A percentile compares a stretch with the other conserved stretches of the same genome.
Evolutionary conservation across 1,140 invertebrate species (phyloP).

Genomic region (Drosophila teissieri): DNA sequence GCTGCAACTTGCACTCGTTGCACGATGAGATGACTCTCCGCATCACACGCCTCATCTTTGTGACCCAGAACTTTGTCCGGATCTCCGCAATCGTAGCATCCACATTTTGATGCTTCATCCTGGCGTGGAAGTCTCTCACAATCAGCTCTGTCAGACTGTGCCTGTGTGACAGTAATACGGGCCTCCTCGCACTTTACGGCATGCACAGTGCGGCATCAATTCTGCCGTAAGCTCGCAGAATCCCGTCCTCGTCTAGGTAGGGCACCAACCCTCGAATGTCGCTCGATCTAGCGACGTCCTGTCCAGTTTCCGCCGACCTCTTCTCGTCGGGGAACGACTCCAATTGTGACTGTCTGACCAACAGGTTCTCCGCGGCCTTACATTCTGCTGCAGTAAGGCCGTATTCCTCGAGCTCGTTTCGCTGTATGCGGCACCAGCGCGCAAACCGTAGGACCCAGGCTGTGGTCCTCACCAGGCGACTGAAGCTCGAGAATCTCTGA

Average conservation of each 20-base stretch:
- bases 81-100: constrained; percentile 27
- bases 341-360: constrained; percentile 1
- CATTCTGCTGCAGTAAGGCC: neutral
- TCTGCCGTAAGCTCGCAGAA: constrained; percentile 9
- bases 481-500: constrained; percentile 1
- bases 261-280: constrained; percentile 5
- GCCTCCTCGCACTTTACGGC: constrained; percentile 8
- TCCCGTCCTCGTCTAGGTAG: neutral
- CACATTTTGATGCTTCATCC: constrained; percentile 18
- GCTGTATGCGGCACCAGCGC: neutral
- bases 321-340: constrained; percentile 4
- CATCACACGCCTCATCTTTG: neutral
- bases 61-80: constrained; percentile 14
- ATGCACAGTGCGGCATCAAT: constrained; percentile 8
- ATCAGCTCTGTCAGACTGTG: constrained; percentile 4
- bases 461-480: neutral
- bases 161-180: constrained; percentile 6
- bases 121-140: neutral
- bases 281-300: neutral
- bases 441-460: constrained; percentile 5
- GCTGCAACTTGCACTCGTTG: neutral
- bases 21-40: neutral
- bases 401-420: neutral
- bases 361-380: constrained; percentile 5
- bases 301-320: neutral